Base-by-base conservation (phyloP, 2,888 invertebrate genomes). In the Drosophila aldrichi region DNA sequence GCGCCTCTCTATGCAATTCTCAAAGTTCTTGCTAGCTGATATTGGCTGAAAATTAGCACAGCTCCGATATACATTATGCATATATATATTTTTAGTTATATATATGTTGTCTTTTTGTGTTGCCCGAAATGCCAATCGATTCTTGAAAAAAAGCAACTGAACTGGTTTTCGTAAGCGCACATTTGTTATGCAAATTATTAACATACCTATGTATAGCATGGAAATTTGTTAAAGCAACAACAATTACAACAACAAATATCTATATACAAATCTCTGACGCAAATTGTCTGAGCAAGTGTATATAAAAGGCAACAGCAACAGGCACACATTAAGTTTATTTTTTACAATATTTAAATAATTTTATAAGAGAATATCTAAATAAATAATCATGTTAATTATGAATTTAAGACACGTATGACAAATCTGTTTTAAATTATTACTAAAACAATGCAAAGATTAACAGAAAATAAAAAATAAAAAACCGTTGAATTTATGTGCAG, bases 41-140 rank as follows among this genome's bases (percentile, higher is more conserved):
- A 82, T 74, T 84, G 82, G 18, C 18, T 18, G 73, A 56, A 77
- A 83, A 83, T 82, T 84, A 79, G 80, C 73, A 67, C 81, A 74
- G 52, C 70, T 74, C 56, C 54, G 38, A 76, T 80, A 84, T 74
- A 70, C 43, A 62, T 7, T 36, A 57, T 57, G 51, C 40, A 16
- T 25, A 18, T 32, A 9, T 36, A 20, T 41, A 9, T 52, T n/a
- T 29, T 25, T n/a, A 46, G n/a, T 16, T 25, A 38, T 51, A 48
- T 20, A 25, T 34, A 25, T 46, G 2, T 76, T 46, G 3, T 61
- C 16, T 49, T 18, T 40, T 9, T 55, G 61, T 59, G 43, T 38
- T 68, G 58, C 36, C 43, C 59, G 38, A 75, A 79, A 75, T 73
- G 68, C 79, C 73, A 71, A 68, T 79, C 70, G 69, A 79, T 78